These are phyloP conservation scores for Augiades crinisus DNA, from an alignment of 2,888 invertebrate genomes.

Conservation along the genomic window DNA sequence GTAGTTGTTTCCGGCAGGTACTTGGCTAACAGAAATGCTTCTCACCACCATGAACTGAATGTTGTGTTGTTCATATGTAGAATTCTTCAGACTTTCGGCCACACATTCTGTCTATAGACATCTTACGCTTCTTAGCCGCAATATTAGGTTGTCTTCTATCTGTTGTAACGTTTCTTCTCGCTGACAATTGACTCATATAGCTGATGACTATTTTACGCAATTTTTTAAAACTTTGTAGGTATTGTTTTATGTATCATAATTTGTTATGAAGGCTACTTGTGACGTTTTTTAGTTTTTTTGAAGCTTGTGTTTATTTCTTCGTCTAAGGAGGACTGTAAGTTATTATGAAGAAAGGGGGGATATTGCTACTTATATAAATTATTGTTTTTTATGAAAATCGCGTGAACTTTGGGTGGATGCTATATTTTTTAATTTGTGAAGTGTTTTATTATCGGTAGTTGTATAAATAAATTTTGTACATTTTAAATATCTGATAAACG, in stretches of 20 bases:
- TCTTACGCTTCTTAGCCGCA: slow-evolving; percentile 15
- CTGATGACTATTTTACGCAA: slow-evolving; percentile 14
- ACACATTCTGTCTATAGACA: slow-evolving; percentile 18
- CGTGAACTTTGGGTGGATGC: too few species aligned
- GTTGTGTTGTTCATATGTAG: slow-evolving; percentile 13
- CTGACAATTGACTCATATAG: slow-evolving; percentile 34
- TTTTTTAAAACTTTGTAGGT: neutral
- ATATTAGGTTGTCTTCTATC: slow-evolving; percentile 14
- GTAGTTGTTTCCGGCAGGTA: neutral
- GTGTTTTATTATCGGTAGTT: too few species aligned
- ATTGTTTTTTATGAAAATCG: too few species aligned
- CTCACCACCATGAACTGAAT: slow-evolving; percentile 12
- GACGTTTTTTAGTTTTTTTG: neutral
- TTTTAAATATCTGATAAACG: too few species aligned
- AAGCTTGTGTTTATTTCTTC: neutral
- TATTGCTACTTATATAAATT: too few species aligned
- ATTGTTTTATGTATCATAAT: neutral
- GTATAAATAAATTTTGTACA: too few species aligned
- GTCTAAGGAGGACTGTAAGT: too few species aligned
- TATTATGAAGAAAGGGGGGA: too few species aligned
- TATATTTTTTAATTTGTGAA: too few species aligned
- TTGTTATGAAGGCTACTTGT: neutral
- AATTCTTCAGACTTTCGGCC: slow-evolving; percentile 13
- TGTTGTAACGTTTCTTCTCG: slow-evolving; percentile 29
- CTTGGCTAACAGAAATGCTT: slow-evolving; percentile 6